phyloP scores from a whole-genome alignment of 2,797 vertebrate genomes.

The Nannoperca australis region DNA sequence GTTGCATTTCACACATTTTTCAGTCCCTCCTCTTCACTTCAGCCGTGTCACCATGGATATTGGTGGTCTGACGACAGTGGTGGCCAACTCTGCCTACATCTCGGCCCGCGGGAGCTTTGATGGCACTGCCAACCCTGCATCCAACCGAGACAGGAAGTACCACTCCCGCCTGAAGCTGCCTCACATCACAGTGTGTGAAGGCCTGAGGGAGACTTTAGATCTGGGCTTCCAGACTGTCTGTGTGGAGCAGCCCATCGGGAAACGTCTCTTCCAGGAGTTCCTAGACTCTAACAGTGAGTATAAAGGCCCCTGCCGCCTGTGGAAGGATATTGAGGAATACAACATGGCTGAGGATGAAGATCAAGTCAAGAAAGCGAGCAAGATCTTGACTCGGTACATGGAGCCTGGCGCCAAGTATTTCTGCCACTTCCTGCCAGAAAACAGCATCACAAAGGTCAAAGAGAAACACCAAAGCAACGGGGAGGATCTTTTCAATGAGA shows the following conservation, averaged over 20 bases:
- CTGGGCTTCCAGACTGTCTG: conserved; percentile 85
- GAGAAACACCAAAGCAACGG: conserved; percentile 68
- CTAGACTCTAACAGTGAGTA: conserved; percentile 80
- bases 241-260: conserved; percentile 90
- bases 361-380: conserved; percentile 81
- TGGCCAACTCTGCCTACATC: conserved; percentile 93
- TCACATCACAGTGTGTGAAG: conserved; percentile 88
- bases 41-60: conserved; percentile 86
- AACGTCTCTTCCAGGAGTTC: conserved; percentile 90
- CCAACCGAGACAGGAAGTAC: conserved; percentile 89
- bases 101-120: conserved; percentile 89
- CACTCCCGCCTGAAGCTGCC: conserved; percentile 89
- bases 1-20: neutral
- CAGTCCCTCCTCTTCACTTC: neutral
- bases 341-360: conserved; percentile 84
- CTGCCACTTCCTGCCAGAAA: conserved; percentile 88
- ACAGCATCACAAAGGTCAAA: conserved; percentile 80
- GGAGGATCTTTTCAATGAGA: conserved; percentile 83
- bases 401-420: conserved; percentile 84
- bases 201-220: conserved; percentile 82
- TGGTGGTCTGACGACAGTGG: conserved; percentile 90
- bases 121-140: conserved; percentile 75
- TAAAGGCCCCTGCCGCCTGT: conserved; percentile 82
- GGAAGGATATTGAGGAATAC: conserved; percentile 89
- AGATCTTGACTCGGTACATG: conserved; percentile 85